Base-by-base conservation (phyloP, 92 coral and sea anemone species). In the Chrysogorgia sp. region DNA sequence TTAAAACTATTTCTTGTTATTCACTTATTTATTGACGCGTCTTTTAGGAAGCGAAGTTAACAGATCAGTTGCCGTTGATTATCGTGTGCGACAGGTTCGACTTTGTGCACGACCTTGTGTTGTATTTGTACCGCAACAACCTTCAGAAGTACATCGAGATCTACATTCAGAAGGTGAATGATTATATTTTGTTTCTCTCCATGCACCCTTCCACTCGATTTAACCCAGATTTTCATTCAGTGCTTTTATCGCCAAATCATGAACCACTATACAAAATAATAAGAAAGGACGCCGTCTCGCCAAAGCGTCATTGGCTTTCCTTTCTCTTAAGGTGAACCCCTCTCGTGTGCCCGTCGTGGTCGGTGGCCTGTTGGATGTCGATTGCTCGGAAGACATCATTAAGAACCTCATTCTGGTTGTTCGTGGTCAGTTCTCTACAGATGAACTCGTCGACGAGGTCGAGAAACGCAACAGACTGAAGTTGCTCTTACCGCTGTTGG, bases 41-140 rank as follows among this genome's bases (percentile, higher is more conserved):
- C 29, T 10, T 55, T 29, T 45, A 92, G 96, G 99, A 96, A 75
- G 99, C 99, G 34, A 96, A 96, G 70, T 86, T 96, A 82, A 96
- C 99, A 13, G 99, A 96, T 64, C 99, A 96, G 56, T 84, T 96
- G 81, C 99, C 99, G 2, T 83, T 96, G 68, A 96, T 96, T 86
- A 96, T 96, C 35, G 99, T 96, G 58, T 96, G 99, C 58, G 99
- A 96, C 67, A 88, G 99, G 24, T 96, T 96, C 79, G 99, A 96
- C 82, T 96, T 92, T 62, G 99, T 92, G 1, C 99, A 96, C 75
- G 99, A 96, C 82, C 70, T 96, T 75, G 99, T 96, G 52, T 80
- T 96, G 81, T 96, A 96, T 57, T 68, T 96, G 50, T 96, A 96
- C 67, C 87, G 99, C 9, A 96, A 96, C 90, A 96, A 92, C 78